Evolutionary conservation across 2,888 invertebrate species (phyloP), one percentile per base, ranked within the genome.

Genomic region (Platycheirus albimanus): DNA sequence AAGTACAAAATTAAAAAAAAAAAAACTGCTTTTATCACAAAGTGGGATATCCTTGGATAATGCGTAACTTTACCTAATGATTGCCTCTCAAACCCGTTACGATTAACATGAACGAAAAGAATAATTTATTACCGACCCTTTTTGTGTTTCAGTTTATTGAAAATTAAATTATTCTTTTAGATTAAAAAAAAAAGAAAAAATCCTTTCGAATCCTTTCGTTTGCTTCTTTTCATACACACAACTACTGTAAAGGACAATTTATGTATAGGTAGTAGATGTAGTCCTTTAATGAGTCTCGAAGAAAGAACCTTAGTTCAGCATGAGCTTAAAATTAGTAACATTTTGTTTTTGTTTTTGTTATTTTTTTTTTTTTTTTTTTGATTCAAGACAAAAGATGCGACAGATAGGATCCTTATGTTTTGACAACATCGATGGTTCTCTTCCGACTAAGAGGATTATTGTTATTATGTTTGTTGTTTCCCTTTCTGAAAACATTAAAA

Each of bases 361-460:
- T 49, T 24, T 8, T 13, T 28, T 13, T 30, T 28, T 28, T 38
- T 8, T 20, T 24, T 8, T 30, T 33, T 52, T 30, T 30, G 28
- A 30, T 45, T 61, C 61, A 30, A 30, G 61, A 61, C 61, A 45
- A 61, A 61, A 61, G 30, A n/a, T 38, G 28, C n/a, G 24, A 41
- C 15, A 38, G 36, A 41, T 2, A 45, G 30, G 30, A 45, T 54
- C 54, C 67, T 30, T 30, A 30, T 45, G 54, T 67, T 41, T 41
- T 33, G 54, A 54, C 28, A 45, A 54, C 54, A 13, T 28, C 20
- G 10, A 43, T 43, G 30, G 28, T 41, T 15, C 15, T 51, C 19
- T 52, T 24, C 28, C 45, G 7, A 30, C 43, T 54, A 69, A 54
- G 54, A 43, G 33, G 67, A 69, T 69, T 69, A 67, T 41, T 30